Percentiles rank a stretch among this genome's conserved stretches.
Evolutionary conservation across 2,888 invertebrate species (phyloP).

Genomic region (Phytoseiulus persimilis): DNA sequence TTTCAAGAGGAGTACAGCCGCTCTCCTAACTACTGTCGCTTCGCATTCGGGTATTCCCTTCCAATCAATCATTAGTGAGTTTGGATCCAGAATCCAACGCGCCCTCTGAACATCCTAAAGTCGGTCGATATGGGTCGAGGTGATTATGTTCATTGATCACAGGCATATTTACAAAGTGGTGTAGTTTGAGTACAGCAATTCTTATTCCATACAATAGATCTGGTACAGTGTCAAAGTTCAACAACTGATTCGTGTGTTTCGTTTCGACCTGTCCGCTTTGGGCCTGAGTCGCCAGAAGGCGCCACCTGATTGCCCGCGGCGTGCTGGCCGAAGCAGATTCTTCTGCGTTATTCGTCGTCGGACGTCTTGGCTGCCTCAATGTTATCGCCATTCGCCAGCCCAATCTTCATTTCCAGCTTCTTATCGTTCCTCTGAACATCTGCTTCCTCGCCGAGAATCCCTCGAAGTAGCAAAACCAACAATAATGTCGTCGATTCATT

Average conservation of each 20-base stretch:
- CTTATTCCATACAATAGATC: background rate
- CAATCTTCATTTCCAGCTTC: too few relatives aligned
- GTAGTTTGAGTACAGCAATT: background rate
- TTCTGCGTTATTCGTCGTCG: background rate
- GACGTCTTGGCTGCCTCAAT: background rate
- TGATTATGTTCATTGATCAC: background rate
- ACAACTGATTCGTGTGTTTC: background rate
- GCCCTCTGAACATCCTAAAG: background rate
- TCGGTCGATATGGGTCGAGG: background rate
- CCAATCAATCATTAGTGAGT: background rate
- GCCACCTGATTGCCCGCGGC: background rate
- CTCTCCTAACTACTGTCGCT: background rate
- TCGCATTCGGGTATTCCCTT: background rate
- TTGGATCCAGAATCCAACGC: background rate
- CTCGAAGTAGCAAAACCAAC: background rate
- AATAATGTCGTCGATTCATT: background rate
- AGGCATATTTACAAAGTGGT: background rate
- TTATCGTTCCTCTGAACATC: background rate
- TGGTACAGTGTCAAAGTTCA: background rate
- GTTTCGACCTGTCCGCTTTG: background rate
- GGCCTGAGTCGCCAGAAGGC: background rate
- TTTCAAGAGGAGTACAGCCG: background rate
- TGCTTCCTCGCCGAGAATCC: background rate
- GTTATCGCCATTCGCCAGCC: too few relatives aligned
- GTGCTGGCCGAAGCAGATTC: background rate